A percentile compares a stretch with the other conserved stretches of the same genome.
Evolutionary conservation across 2,888 invertebrate species (phyloP).

Genomic region (Dioctria rufipes): DNA sequence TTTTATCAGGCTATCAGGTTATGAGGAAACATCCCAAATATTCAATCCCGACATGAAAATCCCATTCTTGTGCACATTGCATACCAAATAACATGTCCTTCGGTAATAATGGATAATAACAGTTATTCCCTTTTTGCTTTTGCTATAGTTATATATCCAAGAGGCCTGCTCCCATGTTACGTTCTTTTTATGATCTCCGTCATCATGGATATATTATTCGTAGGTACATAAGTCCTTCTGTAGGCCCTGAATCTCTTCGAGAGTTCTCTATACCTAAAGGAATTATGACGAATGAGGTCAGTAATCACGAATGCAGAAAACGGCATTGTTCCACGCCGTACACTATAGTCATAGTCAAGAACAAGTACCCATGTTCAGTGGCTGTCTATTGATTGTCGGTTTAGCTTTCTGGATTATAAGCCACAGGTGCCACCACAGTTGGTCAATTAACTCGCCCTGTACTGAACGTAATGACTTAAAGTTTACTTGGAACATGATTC

Average conservation of each 20-base stretch:
- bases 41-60: background rate
- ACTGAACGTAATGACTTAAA: too few species aligned
- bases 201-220: too few species aligned
- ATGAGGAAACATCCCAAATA: background rate
- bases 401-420: constrained; percentile 20
- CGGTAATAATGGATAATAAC: constrained; percentile 11
- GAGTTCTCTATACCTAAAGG: background rate
- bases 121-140: constrained; percentile 33
- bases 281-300: background rate
- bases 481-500: too few species aligned
- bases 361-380: background rate
- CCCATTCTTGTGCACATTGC: background rate
- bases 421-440: constrained; percentile 19
- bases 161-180: background rate
- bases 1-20: constrained; percentile 15
- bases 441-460: too few species aligned
- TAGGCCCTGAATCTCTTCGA: background rate
- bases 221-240: background rate
- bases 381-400: background rate
- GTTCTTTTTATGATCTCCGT: background rate
- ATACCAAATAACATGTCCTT: background rate
- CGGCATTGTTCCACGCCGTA: background rate
- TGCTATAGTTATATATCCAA: background rate
- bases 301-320: constrained; percentile 18
- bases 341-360: too few species aligned